A percentile compares a stretch with the other conserved stretches of the same genome.
These are phyloP conservation scores for Amiota communis DNA, from an alignment of 2,888 invertebrate species.

Conservation along the genomic window DNA sequence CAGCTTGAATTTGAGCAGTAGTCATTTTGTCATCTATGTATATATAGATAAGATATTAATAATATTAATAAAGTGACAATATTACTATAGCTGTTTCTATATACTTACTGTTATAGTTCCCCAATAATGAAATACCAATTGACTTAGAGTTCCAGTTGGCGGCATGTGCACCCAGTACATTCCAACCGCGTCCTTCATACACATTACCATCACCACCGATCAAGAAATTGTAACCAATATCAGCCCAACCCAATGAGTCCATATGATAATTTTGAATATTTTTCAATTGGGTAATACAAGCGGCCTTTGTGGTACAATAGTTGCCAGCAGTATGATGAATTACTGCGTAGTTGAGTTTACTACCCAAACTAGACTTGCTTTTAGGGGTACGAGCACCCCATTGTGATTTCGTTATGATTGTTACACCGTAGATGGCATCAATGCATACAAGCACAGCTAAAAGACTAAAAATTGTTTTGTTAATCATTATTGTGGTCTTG, in stretches of 20 bases:
- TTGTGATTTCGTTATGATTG: conserved; percentile 47
- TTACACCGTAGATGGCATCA: conserved; percentile 39
- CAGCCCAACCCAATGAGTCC: conserved; percentile 51
- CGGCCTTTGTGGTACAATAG: conserved; percentile 44
- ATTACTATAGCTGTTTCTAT: not conserved
- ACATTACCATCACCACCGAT: conserved; percentile 61
- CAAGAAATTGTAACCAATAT: conserved; percentile 61
- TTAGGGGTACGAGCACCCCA: conserved; percentile 60
- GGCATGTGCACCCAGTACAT: conserved; percentile 57
- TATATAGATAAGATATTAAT: not conserved
- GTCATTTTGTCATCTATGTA: conserved; percentile 43
- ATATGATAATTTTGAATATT: conserved; percentile 57
- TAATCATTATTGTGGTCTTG: not conserved
- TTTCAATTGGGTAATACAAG: conserved; percentile 51
- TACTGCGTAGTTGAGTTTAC: conserved; percentile 67
- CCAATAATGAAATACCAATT: conserved; percentile 59
- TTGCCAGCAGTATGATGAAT: conserved; percentile 80
- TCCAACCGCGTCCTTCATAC: conserved; percentile 62
- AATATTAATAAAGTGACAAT: not conserved
- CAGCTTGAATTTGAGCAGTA: conserved; percentile 60
- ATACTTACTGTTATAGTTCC: conserved; percentile 47
- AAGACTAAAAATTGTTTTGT: conserved; percentile 34
- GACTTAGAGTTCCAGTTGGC: conserved; percentile 53
- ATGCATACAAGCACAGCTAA: conserved; percentile 34
- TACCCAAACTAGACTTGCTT: conserved; percentile 40